These are phyloP conservation scores for Cinclus cinclus DNA, from an alignment of 2,113 vertebrate genomes.

Conservation along the genomic window DNA sequence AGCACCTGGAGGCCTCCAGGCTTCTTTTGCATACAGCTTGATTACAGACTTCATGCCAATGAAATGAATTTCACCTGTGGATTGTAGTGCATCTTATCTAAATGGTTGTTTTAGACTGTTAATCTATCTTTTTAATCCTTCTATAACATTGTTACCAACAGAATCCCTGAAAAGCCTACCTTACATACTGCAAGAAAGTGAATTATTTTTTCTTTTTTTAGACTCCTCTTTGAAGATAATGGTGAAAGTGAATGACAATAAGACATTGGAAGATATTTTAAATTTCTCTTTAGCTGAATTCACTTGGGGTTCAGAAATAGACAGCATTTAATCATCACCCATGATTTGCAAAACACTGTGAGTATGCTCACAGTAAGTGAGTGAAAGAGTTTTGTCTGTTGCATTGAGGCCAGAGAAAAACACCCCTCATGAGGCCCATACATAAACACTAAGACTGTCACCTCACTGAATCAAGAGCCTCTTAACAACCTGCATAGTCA, in stretches of 20 bases:
- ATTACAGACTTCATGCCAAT: not conserved
- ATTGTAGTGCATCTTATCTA: not conserved
- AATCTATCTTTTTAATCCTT: not conserved
- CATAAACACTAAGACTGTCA: not conserved
- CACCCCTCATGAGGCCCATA: not conserved
- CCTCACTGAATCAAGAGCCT: not conserved
- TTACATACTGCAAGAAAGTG: not conserved
- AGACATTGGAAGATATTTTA: not conserved
- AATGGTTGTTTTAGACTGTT: not conserved
- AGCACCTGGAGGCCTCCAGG: not conserved
- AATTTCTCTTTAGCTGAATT: not conserved
- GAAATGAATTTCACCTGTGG: not conserved
- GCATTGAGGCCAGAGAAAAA: not conserved
- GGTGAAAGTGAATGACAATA: not conserved
- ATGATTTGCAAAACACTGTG: not conserved
- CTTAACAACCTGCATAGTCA: not conserved
- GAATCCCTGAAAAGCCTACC: not conserved
- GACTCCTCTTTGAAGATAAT: not conserved
- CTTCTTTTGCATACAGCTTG: not conserved
- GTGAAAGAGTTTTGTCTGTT: not conserved
- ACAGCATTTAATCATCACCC: not conserved
- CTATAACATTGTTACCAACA: not conserved
- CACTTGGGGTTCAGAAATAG: not conserved
- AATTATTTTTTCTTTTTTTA: not conserved
- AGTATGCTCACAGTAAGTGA: not conserved